Percentiles rank a stretch among this genome's conserved stretches.
phyloP scores from a whole-genome alignment of 2,113 vertebrate genomes.

The Seriola quinqueradiata region DNA sequence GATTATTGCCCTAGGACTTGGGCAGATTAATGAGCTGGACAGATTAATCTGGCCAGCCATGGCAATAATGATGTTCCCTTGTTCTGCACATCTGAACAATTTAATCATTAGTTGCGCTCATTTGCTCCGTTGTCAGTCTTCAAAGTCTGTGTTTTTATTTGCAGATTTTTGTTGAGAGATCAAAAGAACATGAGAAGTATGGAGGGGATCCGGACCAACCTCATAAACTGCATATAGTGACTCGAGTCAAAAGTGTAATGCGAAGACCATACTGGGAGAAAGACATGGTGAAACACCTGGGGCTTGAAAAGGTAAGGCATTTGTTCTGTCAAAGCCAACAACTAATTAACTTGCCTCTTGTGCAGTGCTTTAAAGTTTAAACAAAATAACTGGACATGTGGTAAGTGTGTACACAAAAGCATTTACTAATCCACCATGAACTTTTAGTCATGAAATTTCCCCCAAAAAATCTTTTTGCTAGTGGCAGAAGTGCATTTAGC shows the following conservation, averaged over 20 bases:
- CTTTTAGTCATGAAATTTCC: background rate
- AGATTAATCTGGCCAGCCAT: too few relatives aligned
- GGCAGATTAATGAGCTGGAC: too few relatives aligned
- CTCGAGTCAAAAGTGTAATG: slow-evolving; percentile 87
- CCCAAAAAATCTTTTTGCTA: background rate
- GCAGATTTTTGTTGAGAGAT: slow-evolving; percentile 88
- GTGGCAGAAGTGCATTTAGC: background rate
- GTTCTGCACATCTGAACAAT: background rate
- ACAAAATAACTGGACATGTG: too few relatives aligned
- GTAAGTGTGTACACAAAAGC: background rate
- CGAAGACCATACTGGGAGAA: slow-evolving; percentile 97
- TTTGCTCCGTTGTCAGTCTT: background rate
- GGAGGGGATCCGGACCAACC: slow-evolving; percentile 93
- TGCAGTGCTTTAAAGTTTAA: background rate
- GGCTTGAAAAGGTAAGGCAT: slow-evolving; percentile 88
- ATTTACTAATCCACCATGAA: background rate
- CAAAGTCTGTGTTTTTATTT: background rate
- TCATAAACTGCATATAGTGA: slow-evolving; percentile 94
- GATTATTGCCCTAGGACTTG: background rate
- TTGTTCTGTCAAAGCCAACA: background rate
- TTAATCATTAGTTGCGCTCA: background rate
- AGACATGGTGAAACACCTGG: slow-evolving; percentile 87
- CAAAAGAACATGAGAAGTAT: slow-evolving; percentile 93
- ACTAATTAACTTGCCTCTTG: background rate
- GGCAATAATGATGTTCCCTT: background rate